Evolutionary conservation across 2,797 vertebrate species (phyloP).

Genomic region (Lates japonicus): DNA sequence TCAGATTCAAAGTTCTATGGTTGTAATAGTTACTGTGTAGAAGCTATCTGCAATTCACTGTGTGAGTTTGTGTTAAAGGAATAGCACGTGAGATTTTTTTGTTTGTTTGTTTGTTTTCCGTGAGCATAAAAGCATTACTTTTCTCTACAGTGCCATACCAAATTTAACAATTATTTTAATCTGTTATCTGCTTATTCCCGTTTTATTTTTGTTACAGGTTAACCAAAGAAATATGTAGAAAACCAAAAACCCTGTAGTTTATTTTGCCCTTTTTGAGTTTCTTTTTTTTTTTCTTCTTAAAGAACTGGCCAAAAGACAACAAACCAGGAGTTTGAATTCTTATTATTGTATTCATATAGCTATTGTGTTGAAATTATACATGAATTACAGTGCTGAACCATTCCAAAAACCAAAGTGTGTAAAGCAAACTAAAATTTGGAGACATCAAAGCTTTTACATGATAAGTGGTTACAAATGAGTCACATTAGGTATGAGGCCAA

Average conservation of each 20-base stretch:
- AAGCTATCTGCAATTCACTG: constrained; percentile 86
- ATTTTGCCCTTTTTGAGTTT: constrained; percentile 73
- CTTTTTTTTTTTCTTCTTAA: constrained; percentile 63
- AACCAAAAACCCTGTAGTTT: constrained; percentile 89
- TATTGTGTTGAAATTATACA: constrained; percentile 73
- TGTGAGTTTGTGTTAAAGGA: constrained; percentile 86
- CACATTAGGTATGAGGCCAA: constrained; percentile 79
- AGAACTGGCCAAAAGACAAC: constrained; percentile 87
- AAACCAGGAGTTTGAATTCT: constrained; percentile 79
- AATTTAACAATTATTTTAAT: constrained; percentile 83
- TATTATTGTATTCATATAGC: constrained; percentile 69
- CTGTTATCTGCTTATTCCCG: constrained; percentile 79
- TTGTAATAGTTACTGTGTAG: constrained; percentile 85
- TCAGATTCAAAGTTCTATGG: constrained; percentile 83
- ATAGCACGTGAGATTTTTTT: constrained; percentile 81
- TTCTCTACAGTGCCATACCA: constrained; percentile 87
- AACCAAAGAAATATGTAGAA: constrained; percentile 91
- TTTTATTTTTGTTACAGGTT: constrained; percentile 90
- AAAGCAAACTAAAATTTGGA: constrained; percentile 79
- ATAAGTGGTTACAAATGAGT: constrained; percentile 63
- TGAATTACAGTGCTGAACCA: constrained; percentile 83
- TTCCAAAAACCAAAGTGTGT: constrained; percentile 89
- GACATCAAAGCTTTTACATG: constrained; percentile 70
- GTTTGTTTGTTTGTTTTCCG: constrained; percentile 70
- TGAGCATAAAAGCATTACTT: constrained; percentile 79